These are phyloP conservation scores for Zaprionus kolodkinae DNA, from an alignment of 1,140 invertebrate species.

Conservation along the genomic window DNA sequence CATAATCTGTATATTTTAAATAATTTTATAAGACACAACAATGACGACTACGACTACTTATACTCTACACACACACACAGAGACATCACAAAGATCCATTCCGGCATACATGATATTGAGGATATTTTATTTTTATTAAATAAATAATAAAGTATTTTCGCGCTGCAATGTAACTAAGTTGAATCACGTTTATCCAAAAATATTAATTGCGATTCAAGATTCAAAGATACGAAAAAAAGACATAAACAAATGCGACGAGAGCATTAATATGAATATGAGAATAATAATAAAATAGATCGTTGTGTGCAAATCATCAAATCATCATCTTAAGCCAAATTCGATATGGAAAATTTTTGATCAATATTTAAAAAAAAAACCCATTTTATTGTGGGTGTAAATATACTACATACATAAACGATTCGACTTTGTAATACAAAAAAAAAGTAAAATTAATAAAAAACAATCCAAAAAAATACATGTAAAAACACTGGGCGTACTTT, in stretches of 20 bases:
- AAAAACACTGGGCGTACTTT: constrained; percentile 42
- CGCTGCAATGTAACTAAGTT: constrained; percentile 42
- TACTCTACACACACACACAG: constrained; percentile 5
- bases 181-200: constrained; percentile 19
- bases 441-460: constrained; percentile 38
- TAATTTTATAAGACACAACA: constrained; percentile 37
- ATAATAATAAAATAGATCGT: constrained; percentile 12
- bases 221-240: constrained; percentile 30
- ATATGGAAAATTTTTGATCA: constrained; percentile 59
- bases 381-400: constrained; percentile 65
- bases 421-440: constrained; percentile 66
- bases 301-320: constrained; percentile 57
- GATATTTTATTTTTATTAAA: constrained; percentile 79
- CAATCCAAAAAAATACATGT: constrained; percentile 46
- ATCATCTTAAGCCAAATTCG: constrained; percentile 60
- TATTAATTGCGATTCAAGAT: constrained; percentile 21
- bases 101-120: constrained; percentile 32
- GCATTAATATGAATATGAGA: background rate
- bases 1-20: constrained; percentile 68
- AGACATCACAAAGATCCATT: constrained; percentile 50
- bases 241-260: background rate
- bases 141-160: constrained; percentile 77
- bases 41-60: constrained; percentile 12
- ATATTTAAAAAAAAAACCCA: constrained; percentile 47
- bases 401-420: constrained; percentile 38